Percentiles rank a stretch among this genome's conserved stretches.
phyloP scores from a whole-genome alignment of 1,140 invertebrate genomes.

The Euwallacea fornicatus region DNA sequence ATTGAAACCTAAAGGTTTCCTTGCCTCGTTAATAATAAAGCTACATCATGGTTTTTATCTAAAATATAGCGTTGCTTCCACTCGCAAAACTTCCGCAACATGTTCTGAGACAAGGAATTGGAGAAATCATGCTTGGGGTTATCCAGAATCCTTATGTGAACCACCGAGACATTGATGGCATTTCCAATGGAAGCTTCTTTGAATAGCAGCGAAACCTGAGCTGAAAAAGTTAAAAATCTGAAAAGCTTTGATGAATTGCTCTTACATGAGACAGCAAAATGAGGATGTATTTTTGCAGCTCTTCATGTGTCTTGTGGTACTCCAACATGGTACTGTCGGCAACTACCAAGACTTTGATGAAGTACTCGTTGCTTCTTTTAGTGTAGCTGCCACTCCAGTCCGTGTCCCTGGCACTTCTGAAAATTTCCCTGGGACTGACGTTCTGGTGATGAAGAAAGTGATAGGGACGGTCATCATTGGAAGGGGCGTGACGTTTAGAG shows the following conservation, averaged over 20 bases:
- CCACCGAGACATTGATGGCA: slow-evolving; percentile 74
- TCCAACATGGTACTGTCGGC: slow-evolving; percentile 76
- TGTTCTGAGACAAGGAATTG: slow-evolving; percentile 58
- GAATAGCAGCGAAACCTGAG: slow-evolving; percentile 73
- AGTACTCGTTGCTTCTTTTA: slow-evolving; percentile 57
- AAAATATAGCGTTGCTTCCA: slow-evolving; percentile 67
- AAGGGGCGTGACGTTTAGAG: slow-evolving; percentile 33
- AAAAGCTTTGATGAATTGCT: slow-evolving; percentile 31
- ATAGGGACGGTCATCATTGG: slow-evolving; percentile 33
- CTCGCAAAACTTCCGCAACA: slow-evolving; percentile 71
- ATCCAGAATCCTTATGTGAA: slow-evolving; percentile 65
- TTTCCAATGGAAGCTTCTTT: slow-evolving; percentile 81
- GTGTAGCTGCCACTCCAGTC: slow-evolving; percentile 39
- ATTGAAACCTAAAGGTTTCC: too few species aligned
- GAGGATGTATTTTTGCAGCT: slow-evolving; percentile 71
- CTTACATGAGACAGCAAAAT: slow-evolving; percentile 79
- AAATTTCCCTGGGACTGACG: slow-evolving; percentile 18
- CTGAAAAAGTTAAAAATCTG: not conserved
- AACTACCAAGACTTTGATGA: slow-evolving; percentile 78
- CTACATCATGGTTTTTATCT: slow-evolving; percentile 69
- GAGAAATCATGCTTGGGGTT: slow-evolving; percentile 50
- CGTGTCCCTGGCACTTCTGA: slow-evolving; percentile 29
- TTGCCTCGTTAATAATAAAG: slow-evolving; percentile 71
- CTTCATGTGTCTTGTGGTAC: slow-evolving; percentile 63
- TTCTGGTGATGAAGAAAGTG: slow-evolving; percentile 7